Evolutionary conservation across 1,140 invertebrate genomes (phyloP), one percentile per base, ranked within the genome.

Genomic region (Panulirus ornatus): DNA sequence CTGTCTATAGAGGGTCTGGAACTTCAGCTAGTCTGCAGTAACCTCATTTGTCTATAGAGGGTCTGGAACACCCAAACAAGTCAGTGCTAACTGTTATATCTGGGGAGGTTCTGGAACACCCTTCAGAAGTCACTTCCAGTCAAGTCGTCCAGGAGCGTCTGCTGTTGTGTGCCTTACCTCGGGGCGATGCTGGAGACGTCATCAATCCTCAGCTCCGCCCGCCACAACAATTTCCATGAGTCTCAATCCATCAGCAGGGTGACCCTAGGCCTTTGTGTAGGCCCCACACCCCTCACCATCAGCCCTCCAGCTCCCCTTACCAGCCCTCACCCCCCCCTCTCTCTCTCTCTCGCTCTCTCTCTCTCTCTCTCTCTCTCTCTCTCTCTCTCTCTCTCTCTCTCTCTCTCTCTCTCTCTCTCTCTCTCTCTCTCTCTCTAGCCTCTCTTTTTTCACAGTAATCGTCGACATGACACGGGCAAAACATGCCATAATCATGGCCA

Each of bases 241-340:
- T 84, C 81, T 84, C 63, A 44, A 84, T 84, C 81, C 81, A 84
- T 84, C 81, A 84, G 36, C 81, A 70, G 36, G 16, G 81, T 84
- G 58, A 70, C 81, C 81, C 36, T 1, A 51, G 71, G 36, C 71
- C 36, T 40, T 40, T 40, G 71, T 75, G 22, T 22, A 54, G 51
- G 9, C 22, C 71, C 0, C 1, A 19, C 71, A 16, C 14, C 3
- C 54, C 79, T 58, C 47, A 5, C 79, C 42, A 51, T 63, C 51
- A 54, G 9, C 22, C 27, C 30, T 30, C 22, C 47, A 16, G 11
- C 1, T 42, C 0, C 30, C 22, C 0, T 16, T 47, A 38, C 51
- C n/a, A 3, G 30, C 22, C n/a, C 27, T 19, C 54, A 19, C 6
- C 34, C 51, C 34, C 14, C 36, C n/a, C 27, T 36, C 42, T 38